Evolutionary conservation across 2,888 invertebrate species (phyloP).

Genomic region (Nephrotoma guestfalica): DNA sequence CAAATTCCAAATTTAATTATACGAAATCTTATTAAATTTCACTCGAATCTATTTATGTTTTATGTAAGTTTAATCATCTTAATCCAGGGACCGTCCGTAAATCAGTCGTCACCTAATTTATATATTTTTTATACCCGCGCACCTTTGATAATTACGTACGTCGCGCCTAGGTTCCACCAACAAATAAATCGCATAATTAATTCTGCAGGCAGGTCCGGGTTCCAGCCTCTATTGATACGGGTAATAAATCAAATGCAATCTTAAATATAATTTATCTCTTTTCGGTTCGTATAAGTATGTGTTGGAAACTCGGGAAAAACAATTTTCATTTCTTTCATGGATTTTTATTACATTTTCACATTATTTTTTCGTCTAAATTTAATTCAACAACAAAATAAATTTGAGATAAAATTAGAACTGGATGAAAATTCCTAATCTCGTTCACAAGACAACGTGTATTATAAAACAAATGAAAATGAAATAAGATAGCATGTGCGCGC

Average conservation of each 20-base stretch:
- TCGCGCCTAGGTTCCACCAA: not conserved
- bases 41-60: too few relatives aligned
- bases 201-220: not conserved
- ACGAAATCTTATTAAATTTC: too few relatives aligned
- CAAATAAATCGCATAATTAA: not conserved
- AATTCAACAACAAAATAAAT: not conserved
- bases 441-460: not conserved
- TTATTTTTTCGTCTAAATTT: not conserved
- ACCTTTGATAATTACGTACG: too few relatives aligned
- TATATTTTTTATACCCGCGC: too few relatives aligned
- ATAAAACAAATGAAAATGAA: not conserved
- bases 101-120: too few relatives aligned
- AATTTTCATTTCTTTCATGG: not conserved
- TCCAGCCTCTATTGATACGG: not conserved
- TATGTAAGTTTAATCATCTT: too few relatives aligned
- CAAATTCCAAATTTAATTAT: not conserved
- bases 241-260: not conserved
- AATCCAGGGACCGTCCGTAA: too few relatives aligned
- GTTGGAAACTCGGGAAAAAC: not conserved
- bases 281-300: not conserved
- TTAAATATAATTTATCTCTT: not conserved
- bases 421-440: not conserved
- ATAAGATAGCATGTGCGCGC: not conserved
- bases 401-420: not conserved
- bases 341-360: not conserved